Percentiles rank a stretch among this genome's conserved stretches.
Evolutionary conservation across 1,140 invertebrate species (phyloP).

Genomic region (Cydia fagiglandana): DNA sequence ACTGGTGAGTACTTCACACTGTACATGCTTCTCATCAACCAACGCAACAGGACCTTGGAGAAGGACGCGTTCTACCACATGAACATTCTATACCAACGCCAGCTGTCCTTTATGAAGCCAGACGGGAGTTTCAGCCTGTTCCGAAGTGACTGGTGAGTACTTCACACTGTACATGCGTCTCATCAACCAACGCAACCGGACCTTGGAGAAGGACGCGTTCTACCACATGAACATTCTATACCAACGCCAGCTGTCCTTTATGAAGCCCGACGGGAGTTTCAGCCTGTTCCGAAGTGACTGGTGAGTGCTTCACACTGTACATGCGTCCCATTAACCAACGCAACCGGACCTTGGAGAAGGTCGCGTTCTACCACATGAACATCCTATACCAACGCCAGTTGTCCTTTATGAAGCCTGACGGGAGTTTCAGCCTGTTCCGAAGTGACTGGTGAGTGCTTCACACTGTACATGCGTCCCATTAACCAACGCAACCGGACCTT

Average conservation of each 20-base stretch:
- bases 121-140: constrained; percentile 96
- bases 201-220: constrained; percentile 88
- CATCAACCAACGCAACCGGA: too few species aligned
- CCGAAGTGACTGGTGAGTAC: constrained; percentile 89
- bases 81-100: constrained; percentile 94
- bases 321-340: too few species aligned
- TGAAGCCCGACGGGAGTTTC: constrained; percentile 94
- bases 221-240: constrained; percentile 93
- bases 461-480: too few species aligned
- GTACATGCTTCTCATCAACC: too few species aligned
- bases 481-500: too few species aligned
- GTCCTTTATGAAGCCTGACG: constrained; percentile 93
- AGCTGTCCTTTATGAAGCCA: constrained; percentile 93
- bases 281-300: constrained; percentile 93
- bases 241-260: constrained; percentile 94
- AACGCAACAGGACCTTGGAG: constrained; percentile 86
- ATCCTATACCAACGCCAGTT: too few species aligned
- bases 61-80: constrained; percentile 90
- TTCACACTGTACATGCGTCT: constrained; percentile 91
- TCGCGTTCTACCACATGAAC: too few species aligned
- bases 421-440: constrained; percentile 94
- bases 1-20: constrained; percentile 91
- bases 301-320: too few species aligned
- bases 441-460: constrained; percentile 89
- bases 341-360: too few species aligned